Percentiles rank a stretch among this genome's conserved stretches.
These are phyloP conservation scores for Drymonia ruficornis DNA, from an alignment of 2,888 invertebrate species.

Conservation along the genomic window DNA sequence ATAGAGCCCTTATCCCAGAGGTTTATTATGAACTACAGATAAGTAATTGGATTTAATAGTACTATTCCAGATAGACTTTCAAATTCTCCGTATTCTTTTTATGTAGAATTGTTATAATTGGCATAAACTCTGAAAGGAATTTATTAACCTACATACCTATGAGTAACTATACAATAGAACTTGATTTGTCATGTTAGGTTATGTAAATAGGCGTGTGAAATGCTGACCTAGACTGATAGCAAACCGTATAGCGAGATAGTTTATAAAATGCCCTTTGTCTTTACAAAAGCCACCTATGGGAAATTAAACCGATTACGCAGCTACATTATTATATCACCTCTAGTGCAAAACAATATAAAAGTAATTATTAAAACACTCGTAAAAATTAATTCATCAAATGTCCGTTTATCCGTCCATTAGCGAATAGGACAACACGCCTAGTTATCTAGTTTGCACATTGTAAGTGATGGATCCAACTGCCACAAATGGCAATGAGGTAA, in stretches of 20 bases:
- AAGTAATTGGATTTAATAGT: no score
- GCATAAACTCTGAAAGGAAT: no score
- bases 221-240: no score
- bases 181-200: no score
- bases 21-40: no score
- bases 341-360: background rate
- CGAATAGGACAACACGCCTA: slow-evolving; percentile 28
- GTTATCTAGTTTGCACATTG: slow-evolving; percentile 41
- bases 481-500: slow-evolving; percentile 67
- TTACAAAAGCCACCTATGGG: background rate
- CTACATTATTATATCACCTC: background rate
- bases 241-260: background rate
- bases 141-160: no score
- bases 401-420: slow-evolving; percentile 12
- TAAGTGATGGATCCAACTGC: slow-evolving; percentile 47
- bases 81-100: no score
- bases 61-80: no score
- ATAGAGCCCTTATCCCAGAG: no score
- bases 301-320: background rate
- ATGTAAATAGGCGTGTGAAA: no score
- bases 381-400: slow-evolving; percentile 12
- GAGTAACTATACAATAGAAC: no score
- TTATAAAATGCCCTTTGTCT: background rate
- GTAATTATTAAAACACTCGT: background rate
- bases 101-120: no score